Conservation (phyloP, 53 echinoderm and acorn worm genomes). For the Mesocentrotus franciscanus region DNA sequence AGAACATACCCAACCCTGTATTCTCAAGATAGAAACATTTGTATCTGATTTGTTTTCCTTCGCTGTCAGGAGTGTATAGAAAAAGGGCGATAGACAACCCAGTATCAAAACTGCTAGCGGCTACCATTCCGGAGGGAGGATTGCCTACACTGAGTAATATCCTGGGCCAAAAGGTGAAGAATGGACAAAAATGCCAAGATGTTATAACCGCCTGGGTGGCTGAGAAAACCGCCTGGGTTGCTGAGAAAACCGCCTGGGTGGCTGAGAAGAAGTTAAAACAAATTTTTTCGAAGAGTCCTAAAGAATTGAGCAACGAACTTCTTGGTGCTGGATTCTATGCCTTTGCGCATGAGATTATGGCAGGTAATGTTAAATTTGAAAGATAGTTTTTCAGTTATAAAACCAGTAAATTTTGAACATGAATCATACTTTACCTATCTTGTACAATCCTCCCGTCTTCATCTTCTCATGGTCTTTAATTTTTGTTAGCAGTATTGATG, state of each 20-base stretch:
- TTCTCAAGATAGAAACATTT: not conserved
- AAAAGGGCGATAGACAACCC: not conserved
- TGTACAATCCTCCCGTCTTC: not conserved
- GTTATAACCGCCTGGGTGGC: not conserved
- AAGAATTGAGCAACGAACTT: not conserved
- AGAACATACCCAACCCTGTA: not conserved
- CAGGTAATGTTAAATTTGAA: not conserved
- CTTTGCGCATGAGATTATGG: constrained; percentile 5
- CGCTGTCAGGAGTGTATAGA: not conserved
- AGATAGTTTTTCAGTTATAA: not conserved
- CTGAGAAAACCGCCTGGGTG: not conserved
- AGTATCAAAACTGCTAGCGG: not conserved
- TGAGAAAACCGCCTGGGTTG: not conserved
- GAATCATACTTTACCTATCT: not conserved
- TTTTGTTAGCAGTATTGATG: too few relatives aligned
- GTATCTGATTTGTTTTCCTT: not conserved
- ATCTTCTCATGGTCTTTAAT: not conserved
- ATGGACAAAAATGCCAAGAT: not conserved
- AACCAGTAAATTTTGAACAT: not conserved
- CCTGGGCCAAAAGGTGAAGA: not conserved
- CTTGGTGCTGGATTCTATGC: not conserved
- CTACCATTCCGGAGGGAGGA: not conserved
- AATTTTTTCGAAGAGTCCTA: not conserved
- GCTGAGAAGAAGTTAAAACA: not conserved
- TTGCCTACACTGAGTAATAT: not conserved